Conservation (phyloP, 2,888 invertebrate genomes). For the Ormia ochracea region DNA sequence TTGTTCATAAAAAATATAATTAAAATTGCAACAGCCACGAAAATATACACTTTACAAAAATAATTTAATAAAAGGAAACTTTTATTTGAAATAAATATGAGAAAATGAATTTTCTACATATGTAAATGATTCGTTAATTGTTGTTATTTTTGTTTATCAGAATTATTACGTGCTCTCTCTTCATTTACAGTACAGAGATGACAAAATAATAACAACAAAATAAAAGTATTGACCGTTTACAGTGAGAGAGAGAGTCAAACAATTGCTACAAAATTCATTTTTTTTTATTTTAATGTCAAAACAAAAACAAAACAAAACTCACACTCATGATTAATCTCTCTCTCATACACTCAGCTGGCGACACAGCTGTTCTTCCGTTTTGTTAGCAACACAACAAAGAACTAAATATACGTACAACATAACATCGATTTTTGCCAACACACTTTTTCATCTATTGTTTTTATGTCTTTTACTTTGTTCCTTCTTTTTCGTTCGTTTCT, state of each 20-base stretch:
- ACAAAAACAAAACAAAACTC: constrained; percentile 1
- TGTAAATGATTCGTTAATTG: background rate
- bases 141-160: background rate
- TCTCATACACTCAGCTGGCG: constrained; percentile 34
- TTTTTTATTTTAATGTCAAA: background rate
- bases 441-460: constrained; percentile 29
- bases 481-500: constrained; percentile 20
- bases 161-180: background rate
- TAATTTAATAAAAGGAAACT: background rate
- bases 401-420: constrained; percentile 22
- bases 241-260: constrained; percentile 12
- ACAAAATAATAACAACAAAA: background rate
- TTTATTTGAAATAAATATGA: background rate
- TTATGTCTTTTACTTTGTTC: constrained; percentile 32
- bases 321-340: constrained; percentile 2
- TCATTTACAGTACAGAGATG: background rate
- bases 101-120: background rate
- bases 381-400: constrained; percentile 14
- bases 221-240: background rate
- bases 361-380: constrained; percentile 48
- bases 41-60: background rate
- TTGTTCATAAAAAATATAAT: background rate
- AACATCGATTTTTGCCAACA: constrained; percentile 60
- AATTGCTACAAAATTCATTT: background rate
- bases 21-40: background rate